These are phyloP conservation scores for Sesia bembeciformis DNA, from an alignment of 2,888 invertebrate genomes.

Conservation along the genomic window DNA sequence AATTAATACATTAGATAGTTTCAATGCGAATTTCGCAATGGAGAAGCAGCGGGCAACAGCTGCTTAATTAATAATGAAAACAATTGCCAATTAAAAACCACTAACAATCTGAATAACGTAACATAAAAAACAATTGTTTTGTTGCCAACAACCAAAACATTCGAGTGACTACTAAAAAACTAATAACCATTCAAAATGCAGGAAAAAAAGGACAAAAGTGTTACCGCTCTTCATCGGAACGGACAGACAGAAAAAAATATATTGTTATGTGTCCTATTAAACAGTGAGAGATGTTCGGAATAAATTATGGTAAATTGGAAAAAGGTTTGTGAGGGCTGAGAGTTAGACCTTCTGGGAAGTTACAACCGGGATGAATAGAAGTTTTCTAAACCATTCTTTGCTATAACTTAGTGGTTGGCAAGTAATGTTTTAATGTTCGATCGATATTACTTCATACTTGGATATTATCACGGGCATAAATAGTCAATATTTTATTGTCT, in stretches of 20 bases:
- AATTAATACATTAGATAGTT: no score
- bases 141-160: conserved; percentile 8
- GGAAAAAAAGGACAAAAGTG: conserved; percentile 15
- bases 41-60: no score
- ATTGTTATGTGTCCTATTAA: conserved; percentile 43
- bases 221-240: conserved; percentile 12
- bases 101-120: background rate
- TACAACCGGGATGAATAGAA: conserved; percentile 1
- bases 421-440: no score
- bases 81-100: background rate
- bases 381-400: no score
- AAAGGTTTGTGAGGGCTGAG: conserved; percentile 27
- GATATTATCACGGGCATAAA: no score
- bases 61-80: background rate
- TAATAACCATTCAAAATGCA: conserved; percentile 12
- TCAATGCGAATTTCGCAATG: no score
- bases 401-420: no score
- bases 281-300: conserved; percentile 48
- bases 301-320: conserved; percentile 49
- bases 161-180: conserved; percentile 12
- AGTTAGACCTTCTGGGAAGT: conserved; percentile 32
- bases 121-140: conserved; percentile 8
- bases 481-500: no score
- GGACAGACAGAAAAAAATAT: conserved; percentile 22
- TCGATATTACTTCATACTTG: no score